A percentile compares a stretch with the other conserved stretches of the same genome.
phyloP scores from a whole-genome alignment of 1,140 invertebrate genomes.

The Leptopilina boulardi region DNA sequence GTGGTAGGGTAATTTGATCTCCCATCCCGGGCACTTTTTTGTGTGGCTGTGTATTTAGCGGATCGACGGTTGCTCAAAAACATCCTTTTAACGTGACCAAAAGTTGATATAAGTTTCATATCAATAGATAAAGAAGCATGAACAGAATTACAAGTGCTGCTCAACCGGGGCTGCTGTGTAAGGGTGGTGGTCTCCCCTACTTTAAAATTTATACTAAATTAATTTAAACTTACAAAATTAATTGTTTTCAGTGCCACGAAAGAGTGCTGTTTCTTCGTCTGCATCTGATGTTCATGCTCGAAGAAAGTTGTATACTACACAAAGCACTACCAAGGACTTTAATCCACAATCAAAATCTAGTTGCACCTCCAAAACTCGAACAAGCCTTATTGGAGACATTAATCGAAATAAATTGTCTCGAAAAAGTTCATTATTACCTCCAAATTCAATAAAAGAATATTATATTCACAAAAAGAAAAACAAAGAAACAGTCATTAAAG shows the following conservation, averaged over 20 bases:
- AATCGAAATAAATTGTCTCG: background rate
- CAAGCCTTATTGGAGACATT: too few species aligned
- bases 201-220: too few species aligned
- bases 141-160: too few species aligned
- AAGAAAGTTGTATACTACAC: constrained; percentile 6
- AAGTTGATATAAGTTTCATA: too few species aligned
- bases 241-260: background rate
- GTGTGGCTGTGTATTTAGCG: too few species aligned
- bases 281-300: background rate
- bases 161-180: too few species aligned
- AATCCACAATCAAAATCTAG: background rate
- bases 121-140: too few species aligned
- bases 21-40: too few species aligned
- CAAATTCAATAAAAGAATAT: background rate
- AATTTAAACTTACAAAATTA: background rate
- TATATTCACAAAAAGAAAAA: background rate
- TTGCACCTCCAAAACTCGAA: background rate
- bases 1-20: too few species aligned
- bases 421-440: constrained; percentile 17
- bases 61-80: too few species aligned
- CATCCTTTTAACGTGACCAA: too few species aligned
- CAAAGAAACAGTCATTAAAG: background rate
- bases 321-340: background rate
- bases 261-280: background rate
- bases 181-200: too few species aligned